A percentile compares a stretch with the other conserved stretches of the same genome.
Conservation (phyloP, 92 coral and sea anemone species). For the Actinostola sp. region DNA sequence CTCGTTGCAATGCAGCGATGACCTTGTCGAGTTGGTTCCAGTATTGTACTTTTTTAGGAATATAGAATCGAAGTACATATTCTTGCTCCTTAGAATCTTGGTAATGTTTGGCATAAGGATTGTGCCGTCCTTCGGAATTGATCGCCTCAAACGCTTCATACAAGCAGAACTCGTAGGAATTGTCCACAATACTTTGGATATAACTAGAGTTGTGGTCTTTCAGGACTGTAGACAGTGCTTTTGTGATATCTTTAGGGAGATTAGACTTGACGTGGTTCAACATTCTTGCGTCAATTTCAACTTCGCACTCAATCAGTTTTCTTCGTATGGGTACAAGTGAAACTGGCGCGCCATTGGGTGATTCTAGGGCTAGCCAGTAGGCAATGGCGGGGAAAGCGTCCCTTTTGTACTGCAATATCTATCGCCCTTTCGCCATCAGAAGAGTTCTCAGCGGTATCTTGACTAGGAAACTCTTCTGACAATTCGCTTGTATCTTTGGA, state of each 20-base stretch:
- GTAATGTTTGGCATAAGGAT: no score
- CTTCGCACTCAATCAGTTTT: background rate
- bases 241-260: background rate
- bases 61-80: background rate
- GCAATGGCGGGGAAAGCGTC: conserved; percentile 15
- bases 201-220: conserved; percentile 32
- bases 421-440: background rate
- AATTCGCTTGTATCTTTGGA: background rate
- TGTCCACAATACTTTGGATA: conserved; percentile 3
- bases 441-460: no score
- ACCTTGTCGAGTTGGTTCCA: no score
- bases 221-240: background rate
- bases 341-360: conserved; percentile 32
- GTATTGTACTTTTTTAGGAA: no score
- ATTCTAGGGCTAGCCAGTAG: conserved; percentile 19
- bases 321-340: background rate
- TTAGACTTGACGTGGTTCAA: background rate
- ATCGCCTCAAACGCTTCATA: background rate
- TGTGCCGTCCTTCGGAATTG: no score
- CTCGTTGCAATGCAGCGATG: background rate
- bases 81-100: no score
- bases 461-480: no score
- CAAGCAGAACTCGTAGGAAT: conserved; percentile 2
- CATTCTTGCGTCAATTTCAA: conserved; percentile 16
- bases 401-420: background rate